Conservation (phyloP, 2,797 vertebrate genomes). For the Gymnocypris eckloni region DNA sequence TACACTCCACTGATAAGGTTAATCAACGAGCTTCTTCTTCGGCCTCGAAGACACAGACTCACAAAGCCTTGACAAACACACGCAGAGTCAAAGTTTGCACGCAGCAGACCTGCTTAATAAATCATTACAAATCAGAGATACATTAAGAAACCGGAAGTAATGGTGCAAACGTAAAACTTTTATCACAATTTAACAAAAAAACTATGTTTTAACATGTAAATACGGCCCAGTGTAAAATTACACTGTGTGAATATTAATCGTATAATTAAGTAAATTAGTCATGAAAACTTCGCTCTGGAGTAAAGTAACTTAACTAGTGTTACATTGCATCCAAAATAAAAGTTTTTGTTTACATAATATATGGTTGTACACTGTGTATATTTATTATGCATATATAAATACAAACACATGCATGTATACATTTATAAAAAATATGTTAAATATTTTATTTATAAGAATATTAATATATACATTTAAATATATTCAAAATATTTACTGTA, state of each 20-base stretch:
- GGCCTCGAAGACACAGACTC: not conserved
- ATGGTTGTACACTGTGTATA: too few relatives aligned
- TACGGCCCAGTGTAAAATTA: too few relatives aligned
- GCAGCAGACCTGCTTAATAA: not conserved
- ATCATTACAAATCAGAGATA: slow-evolving; percentile 17
- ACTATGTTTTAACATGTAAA: not conserved
- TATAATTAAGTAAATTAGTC: not conserved
- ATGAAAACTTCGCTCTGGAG: not conserved
- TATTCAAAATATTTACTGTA: too few relatives aligned
- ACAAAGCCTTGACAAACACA: not conserved
- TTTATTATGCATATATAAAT: too few relatives aligned
- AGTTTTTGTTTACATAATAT: too few relatives aligned
- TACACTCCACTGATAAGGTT: not conserved
- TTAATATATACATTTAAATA: too few relatives aligned
- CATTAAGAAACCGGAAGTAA: not conserved
- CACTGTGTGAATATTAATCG: not conserved
- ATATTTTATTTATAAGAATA: too few relatives aligned
- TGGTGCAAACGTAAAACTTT: not conserved
- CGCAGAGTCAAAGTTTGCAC: not conserved
- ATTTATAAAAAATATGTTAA: too few relatives aligned
- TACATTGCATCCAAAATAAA: too few relatives aligned
- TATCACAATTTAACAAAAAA: too few relatives aligned
- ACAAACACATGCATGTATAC: too few relatives aligned
- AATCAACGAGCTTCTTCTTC: slow-evolving; percentile 13
- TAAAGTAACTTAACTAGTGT: not conserved